Conservation (phyloP, 2,797 vertebrate genomes). For the Coracias cyanogaster region DNA sequence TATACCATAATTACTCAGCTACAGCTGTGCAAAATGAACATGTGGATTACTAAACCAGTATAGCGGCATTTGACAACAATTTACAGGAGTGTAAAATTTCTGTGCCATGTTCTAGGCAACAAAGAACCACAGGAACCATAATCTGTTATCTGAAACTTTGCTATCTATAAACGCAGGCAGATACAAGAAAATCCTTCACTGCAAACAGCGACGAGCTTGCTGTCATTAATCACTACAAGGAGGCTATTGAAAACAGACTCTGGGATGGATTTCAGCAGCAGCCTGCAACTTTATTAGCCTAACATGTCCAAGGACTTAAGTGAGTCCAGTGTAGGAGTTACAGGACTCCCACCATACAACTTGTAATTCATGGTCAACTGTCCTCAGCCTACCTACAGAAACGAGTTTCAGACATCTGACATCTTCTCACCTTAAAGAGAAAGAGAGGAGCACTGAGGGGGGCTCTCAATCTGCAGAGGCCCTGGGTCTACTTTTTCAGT, state of each 20-base stretch:
- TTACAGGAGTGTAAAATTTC: conserved; percentile 48
- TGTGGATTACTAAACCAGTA: neutral
- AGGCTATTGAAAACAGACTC: conserved; percentile 64
- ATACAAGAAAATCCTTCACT: conserved; percentile 49
- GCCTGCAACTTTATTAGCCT: conserved; percentile 63
- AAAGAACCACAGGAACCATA: conserved; percentile 55
- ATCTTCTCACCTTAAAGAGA: conserved; percentile 5
- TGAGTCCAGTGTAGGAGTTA: conserved; percentile 34
- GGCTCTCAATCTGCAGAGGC: neutral
- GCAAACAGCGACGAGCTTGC: conserved; percentile 18
- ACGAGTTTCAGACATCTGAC: neutral
- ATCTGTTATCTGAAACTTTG: conserved; percentile 45
- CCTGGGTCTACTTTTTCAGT: neutral
- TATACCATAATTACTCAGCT: neutral
- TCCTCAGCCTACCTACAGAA: conserved; percentile 26
- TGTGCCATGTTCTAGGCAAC: neutral
- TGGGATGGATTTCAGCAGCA: conserved; percentile 56
- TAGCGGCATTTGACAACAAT: conserved; percentile 45
- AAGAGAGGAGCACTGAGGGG: neutral
- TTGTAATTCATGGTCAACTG: neutral
- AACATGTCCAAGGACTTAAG: conserved; percentile 50
- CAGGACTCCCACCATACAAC: neutral
- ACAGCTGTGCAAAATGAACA: neutral
- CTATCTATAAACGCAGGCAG: conserved; percentile 44
- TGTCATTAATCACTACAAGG: conserved; percentile 65